Base-by-base conservation (phyloP, 2,888 invertebrate species). In the Microlaimidae sp. region DNA sequence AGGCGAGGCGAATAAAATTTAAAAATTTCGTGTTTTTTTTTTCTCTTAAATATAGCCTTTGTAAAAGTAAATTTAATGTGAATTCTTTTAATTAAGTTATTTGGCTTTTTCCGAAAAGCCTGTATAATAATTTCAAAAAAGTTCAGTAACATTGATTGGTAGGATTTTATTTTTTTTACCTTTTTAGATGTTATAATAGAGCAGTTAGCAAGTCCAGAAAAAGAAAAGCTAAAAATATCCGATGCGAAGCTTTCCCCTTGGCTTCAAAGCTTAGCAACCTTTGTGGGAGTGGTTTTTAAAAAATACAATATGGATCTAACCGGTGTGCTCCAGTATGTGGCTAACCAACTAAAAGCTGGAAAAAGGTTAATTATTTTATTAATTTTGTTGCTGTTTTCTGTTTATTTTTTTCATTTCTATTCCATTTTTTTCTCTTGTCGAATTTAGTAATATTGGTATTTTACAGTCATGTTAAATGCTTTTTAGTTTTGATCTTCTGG, bases 291-390 rank as follows among this genome's bases (percentile, higher is more conserved):
- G 1, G 85, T 93, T 60, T 93, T 86, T 73, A 92, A 92, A 75
- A 95, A 93, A 71, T 97, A 97, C 72, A 83, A 83, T 65, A 86
- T 95, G 56, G 97, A 99, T 70, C 77, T 97, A 58, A 84, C 87
- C 2, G 93, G 93, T 1, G 74, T 97, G 60, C 75, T 99, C 69
- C 93, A 97, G 72, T 97, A 90, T 72, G 87, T 97, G 25, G 88
- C 88, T 40, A 93, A 97, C 75, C 85, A 95, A 69, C 78, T 99
- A 21, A 95, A 95, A 73, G 83, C 85, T 23, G 85, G 89, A 64
- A 90, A 92, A 73, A 92, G 86, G 86, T 86, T n/a, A n/a, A n/a
- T n/a, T n/a, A n/a, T n/a, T n/a, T n/a, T n/a, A n/a, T n/a, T n/a
- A n/a, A n/a, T n/a, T n/a, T n/a, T n/a, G n/a, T n/a, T n/a, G n/a